Conservation (phyloP, 2,888 invertebrate species). For the Tetragnatha montana region DNA sequence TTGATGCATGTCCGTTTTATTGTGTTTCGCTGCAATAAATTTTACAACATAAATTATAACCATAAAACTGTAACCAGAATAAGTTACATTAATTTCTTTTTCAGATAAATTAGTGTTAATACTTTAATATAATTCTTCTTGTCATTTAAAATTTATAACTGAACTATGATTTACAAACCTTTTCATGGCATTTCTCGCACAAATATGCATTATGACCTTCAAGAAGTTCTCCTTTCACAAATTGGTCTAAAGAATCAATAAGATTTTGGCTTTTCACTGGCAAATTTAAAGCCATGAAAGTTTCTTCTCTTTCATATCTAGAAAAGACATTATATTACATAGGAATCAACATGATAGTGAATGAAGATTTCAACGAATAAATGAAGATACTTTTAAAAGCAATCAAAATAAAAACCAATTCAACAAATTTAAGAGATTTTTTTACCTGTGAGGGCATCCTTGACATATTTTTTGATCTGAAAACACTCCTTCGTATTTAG, state of each 20-base stretch:
- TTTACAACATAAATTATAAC: too few relatives aligned
- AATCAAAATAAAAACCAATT: background rate
- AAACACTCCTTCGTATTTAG: constrained; percentile 78
- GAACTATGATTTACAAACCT: constrained; percentile 74
- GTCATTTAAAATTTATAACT: too few relatives aligned
- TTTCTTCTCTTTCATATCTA: constrained; percentile 78
- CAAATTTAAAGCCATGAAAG: constrained; percentile 78
- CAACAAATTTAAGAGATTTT: background rate
- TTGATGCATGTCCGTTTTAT: constrained; percentile 79
- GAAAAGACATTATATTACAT: background rate
- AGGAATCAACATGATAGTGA: background rate
- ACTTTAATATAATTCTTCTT: too few relatives aligned
- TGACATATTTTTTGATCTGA: constrained; percentile 79
- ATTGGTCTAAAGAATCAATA: constrained; percentile 78
- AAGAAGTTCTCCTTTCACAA: constrained; percentile 79
- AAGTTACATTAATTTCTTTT: too few relatives aligned
- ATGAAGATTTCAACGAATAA: too few relatives aligned
- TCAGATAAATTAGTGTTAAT: too few relatives aligned
- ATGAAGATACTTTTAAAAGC: too few relatives aligned
- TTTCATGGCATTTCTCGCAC: constrained; percentile 79
- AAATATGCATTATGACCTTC: constrained; percentile 80
- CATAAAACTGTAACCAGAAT: too few relatives aligned
- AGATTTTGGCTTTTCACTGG: constrained; percentile 78
- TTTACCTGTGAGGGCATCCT: constrained; percentile 78
- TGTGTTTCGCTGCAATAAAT: constrained; percentile 76